Evolutionary conservation across 2,113 vertebrate genomes (phyloP).

Genomic region (Apeltes quadracus): DNA sequence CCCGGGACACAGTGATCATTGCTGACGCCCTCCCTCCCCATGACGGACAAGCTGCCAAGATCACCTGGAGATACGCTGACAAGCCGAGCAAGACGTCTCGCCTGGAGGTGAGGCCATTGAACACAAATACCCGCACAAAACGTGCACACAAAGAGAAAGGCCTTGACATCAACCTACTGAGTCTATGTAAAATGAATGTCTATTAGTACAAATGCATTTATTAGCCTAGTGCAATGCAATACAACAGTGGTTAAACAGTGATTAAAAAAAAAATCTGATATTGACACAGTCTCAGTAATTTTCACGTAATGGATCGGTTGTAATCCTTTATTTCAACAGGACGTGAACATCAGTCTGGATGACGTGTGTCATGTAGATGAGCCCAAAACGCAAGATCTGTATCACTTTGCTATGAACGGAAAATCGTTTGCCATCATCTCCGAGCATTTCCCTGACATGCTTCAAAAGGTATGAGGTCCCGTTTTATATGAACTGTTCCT

Average conservation of each 20-base stretch:
- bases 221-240: background rate
- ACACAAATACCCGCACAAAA: background rate
- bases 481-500: background rate
- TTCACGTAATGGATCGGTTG: background rate
- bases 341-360: constrained; percentile 86
- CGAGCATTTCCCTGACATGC: constrained; percentile 95
- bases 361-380: constrained; percentile 83
- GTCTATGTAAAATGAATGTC: background rate
- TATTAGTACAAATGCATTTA: background rate
- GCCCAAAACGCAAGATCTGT: constrained; percentile 78
- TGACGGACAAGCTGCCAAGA: constrained; percentile 92
- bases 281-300: background rate
- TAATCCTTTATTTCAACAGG: constrained; percentile 70
- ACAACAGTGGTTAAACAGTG: background rate
- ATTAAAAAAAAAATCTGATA: no score
- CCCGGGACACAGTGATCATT: constrained; percentile 93
- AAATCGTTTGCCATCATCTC: constrained; percentile 93
- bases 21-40: constrained; percentile 92
- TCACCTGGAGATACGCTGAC: constrained; percentile 96
- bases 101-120: constrained; percentile 80
- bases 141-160: no score
- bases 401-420: constrained; percentile 97
- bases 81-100: constrained; percentile 80
- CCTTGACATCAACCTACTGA: no score
- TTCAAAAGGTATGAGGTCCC: constrained; percentile 86